Conservation (phyloP, 2,797 vertebrate genomes). For the Gambelia wislizenii region DNA sequence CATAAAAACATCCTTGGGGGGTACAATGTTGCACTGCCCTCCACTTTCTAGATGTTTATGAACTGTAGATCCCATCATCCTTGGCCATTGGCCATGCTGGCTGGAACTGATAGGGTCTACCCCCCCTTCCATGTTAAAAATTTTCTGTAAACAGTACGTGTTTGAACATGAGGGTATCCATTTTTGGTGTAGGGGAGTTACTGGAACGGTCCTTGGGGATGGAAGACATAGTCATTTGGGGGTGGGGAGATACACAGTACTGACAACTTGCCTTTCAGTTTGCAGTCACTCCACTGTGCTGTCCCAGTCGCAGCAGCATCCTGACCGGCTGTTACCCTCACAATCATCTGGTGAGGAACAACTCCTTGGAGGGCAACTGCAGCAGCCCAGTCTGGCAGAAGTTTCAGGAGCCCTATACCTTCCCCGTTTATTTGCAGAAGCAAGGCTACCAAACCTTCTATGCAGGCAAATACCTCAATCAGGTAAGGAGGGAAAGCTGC, state of each 20-base stretch:
- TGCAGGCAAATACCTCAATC: constrained; percentile 89
- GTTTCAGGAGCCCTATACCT: constrained; percentile 81
- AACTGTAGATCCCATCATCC: neutral
- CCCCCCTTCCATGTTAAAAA: neutral
- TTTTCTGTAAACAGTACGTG: neutral
- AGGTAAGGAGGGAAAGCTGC: constrained; percentile 71
- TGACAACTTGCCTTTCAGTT: constrained; percentile 72
- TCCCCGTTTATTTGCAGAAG: constrained; percentile 80
- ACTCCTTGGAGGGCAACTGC: constrained; percentile 89
- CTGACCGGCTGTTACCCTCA: constrained; percentile 88
- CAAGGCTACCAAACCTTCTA: constrained; percentile 87
- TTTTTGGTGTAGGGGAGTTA: neutral
- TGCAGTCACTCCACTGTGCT: constrained; percentile 87
- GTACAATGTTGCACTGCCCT: too few relatives aligned
- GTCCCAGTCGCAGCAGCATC: constrained; percentile 88
- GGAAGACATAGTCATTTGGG: too few relatives aligned
- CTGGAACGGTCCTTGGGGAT: neutral
- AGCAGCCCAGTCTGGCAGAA: constrained; percentile 89
- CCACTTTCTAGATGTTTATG: neutral
- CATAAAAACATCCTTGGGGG: too few relatives aligned
- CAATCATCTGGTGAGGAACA: constrained; percentile 89
- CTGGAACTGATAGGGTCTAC: neutral
- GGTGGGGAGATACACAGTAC: neutral
- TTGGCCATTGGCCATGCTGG: neutral
- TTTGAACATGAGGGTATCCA: neutral